Base-by-base conservation (phyloP, 2,797 vertebrate species). In the Sorex maritimensis region DNA sequence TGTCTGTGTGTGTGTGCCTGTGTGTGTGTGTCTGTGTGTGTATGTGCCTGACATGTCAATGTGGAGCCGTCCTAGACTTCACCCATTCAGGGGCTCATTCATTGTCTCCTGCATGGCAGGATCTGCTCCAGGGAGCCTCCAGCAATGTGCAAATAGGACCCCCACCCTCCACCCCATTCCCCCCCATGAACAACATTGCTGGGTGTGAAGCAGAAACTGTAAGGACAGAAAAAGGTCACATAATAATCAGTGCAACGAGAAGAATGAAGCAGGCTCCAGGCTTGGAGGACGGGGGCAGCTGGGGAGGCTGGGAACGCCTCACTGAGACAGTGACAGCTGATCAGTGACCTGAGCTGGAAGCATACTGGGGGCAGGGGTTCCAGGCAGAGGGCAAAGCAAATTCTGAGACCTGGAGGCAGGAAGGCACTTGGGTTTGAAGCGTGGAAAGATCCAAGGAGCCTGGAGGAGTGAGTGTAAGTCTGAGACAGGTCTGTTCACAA, bases 51-150 rank as follows among this genome's bases (percentile, higher is more conserved):
- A n/a, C 88, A 92, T 49, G 88, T 41, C 69, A 81, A 94, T 5
- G 89, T 8, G 8, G 75, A 58, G 15, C 1, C 0, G 5, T 65
- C 72, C 0, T 17, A 17, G 93, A 87, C 84, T 38, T 55, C 26
- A 84, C 65, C 61, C 78, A 77, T 82, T 92, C 90, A 55, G 52
- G 28, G 80, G 61, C 67, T 30, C 12, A 44, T 13, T 17, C 69
- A 30, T 69, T 28, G 11, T 72, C 86, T 88, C 77, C 77, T 44
- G 8, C 3, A 96, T 96, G 55, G 95, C 96, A 96, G 96, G 94
- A 94, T 92, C 95, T 72, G 84, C 78, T 46, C 69, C 3, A 6
- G 82, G 0, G 24, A 24, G 24, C 30, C 52, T 19, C 19, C 7
- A 86, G 77, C 61, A 52, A 38, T 0, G 46, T 85, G 72, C 55